Evolutionary conservation across 1,140 invertebrate genomes (phyloP).

Genomic region (Bombus waltoni): DNA sequence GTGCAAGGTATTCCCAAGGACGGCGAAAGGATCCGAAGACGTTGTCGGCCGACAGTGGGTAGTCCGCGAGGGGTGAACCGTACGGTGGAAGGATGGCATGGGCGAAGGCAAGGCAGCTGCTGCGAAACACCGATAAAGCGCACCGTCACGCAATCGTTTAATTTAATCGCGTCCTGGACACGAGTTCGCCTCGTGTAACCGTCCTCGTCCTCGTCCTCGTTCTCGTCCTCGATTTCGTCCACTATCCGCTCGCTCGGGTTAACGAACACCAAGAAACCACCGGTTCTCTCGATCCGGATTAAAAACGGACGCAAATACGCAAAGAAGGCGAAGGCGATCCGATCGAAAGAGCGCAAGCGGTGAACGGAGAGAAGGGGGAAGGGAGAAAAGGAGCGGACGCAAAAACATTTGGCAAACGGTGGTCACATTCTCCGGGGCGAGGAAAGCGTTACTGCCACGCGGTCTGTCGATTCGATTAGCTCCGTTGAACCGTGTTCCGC

Average conservation of each 20-base stretch:
- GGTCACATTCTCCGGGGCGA: slow-evolving; percentile 3
- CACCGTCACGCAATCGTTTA: slow-evolving; percentile 48
- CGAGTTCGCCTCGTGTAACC: slow-evolving; percentile 24
- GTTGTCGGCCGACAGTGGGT: background rate
- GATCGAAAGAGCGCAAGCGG: too few species aligned
- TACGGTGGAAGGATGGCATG: slow-evolving; percentile 19
- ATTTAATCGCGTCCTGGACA: slow-evolving; percentile 29
- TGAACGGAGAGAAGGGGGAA: background rate
- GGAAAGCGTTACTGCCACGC: slow-evolving; percentile 21
- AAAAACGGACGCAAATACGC: too few species aligned
- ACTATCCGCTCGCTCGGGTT: background rate
- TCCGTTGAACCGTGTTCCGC: background rate
- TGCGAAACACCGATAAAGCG: slow-evolving; percentile 42
- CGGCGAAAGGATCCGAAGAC: slow-evolving; percentile 8
- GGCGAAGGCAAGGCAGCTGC: background rate
- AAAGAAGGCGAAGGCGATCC: background rate
- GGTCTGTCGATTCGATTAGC: slow-evolving; percentile 36
- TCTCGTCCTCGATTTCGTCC: slow-evolving; percentile 2
- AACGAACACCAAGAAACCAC: slow-evolving; percentile 5
- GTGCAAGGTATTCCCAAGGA: slow-evolving; percentile 16
- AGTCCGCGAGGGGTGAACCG: background rate
- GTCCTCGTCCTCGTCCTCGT: background rate
- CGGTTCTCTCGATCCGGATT: background rate
- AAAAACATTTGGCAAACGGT: slow-evolving; percentile 4
- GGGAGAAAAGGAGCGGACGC: background rate